Evolutionary conservation across 1,140 invertebrate genomes (phyloP), one percentile per base, ranked within the genome.

Genomic region (Homarus americanus): DNA sequence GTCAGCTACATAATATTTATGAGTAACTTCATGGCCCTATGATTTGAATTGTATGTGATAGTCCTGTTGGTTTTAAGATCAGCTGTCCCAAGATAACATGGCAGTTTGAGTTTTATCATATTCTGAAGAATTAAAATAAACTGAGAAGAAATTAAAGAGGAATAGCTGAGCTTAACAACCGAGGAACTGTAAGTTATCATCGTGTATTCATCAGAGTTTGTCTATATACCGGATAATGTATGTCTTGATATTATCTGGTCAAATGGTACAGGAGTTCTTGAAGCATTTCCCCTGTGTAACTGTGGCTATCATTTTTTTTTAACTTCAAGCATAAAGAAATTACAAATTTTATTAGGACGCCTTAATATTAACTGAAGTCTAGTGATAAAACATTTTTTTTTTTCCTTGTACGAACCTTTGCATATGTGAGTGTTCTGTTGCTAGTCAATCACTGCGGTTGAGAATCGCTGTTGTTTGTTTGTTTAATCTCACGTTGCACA

Each of bases 391-490:
- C 63, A 69, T 32, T 32, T 0, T 10, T 69, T 5, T 69, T 69
- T 69, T 69, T 28, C 5, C n/a, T 83, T 83, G 15, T 53, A 34
- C 63, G 38, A 83, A 24, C 41, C 17, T 79, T 20, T n/a, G 40
- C 28, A 44, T 79, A 38, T 79, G 40, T n/a, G n/a, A 24, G n/a
- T 49, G 44, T 79, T 79, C 10, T 79, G 76, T 83, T 83, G 82
- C 82, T 83, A 83, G 82, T 83, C 82, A 83, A 66, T 63, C 49
- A 38, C 36, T 66, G 82, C 82, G 82, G 32, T 83, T 83, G n/a
- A 66, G 82, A 83, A 83, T 83, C 82, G 82, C 82, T n/a, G 9
- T 32, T 32, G 28, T 69, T 24, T 24, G 24, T 24, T 32, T 32
- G 28, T 69, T 24, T 24, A 58, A 1, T 69, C 28, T 34, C 1